Evolutionary conservation across 2,113 vertebrate species (phyloP).

Genomic region (Piliocolobus tephrosceles): DNA sequence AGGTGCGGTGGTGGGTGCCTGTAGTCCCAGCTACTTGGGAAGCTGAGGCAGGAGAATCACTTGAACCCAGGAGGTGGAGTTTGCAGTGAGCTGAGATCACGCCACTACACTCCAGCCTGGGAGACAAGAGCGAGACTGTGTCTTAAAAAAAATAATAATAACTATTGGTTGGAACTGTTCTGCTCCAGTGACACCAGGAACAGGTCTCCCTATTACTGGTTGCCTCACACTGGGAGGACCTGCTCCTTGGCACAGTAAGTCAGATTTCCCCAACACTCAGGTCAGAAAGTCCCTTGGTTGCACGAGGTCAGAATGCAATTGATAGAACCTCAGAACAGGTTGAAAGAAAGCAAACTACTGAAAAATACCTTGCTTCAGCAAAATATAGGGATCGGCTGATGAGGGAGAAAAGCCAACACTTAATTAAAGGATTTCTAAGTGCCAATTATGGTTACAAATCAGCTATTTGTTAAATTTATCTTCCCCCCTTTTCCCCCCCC

Average conservation of each 20-base stretch:
- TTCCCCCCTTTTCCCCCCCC: accelerated
- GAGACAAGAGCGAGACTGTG: too few species aligned
- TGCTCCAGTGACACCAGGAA: neutral
- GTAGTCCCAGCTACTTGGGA: too few species aligned
- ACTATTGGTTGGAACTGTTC: neutral
- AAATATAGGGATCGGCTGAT: neutral
- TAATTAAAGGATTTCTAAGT: conserved; percentile 49
- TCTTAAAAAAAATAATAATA: too few species aligned
- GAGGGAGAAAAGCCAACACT: neutral
- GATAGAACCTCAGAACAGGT: neutral
- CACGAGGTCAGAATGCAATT: neutral
- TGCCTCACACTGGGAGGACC: neutral
- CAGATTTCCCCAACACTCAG: neutral
- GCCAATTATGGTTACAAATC: neutral
- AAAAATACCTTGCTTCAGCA: neutral
- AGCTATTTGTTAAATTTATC: conserved; percentile 23
- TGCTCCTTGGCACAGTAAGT: neutral
- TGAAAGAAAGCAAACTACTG: neutral
- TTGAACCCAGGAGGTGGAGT: too few species aligned
- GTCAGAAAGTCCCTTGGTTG: neutral
- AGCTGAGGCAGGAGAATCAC: too few species aligned
- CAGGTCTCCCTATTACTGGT: neutral
- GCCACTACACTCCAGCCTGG: too few species aligned
- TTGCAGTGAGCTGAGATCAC: too few species aligned
- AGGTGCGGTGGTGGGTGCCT: too few species aligned